phyloP scores from a whole-genome alignment of 2,888 invertebrate species.

The Leptura quadrifasciata region DNA sequence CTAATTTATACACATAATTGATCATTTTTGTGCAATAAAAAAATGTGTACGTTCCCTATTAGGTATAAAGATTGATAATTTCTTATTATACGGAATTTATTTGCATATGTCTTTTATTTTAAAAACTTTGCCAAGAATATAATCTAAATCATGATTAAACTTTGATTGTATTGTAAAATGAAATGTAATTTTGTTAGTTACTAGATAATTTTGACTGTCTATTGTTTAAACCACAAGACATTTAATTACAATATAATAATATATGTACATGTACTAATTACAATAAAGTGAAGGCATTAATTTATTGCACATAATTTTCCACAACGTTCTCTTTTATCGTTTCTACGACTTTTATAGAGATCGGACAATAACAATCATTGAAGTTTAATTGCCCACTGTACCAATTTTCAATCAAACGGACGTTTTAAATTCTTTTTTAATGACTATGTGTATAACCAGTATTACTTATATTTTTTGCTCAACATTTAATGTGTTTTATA shows the following conservation, averaged over 20 bases:
- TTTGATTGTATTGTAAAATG: neutral
- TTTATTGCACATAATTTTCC: neutral
- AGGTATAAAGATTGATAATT: too few relatives aligned
- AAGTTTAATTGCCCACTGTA: conserved; percentile 10
- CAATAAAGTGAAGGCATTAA: neutral
- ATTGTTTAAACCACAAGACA: neutral
- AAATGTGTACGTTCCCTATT: too few relatives aligned
- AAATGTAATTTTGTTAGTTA: neutral
- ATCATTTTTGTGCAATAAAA: too few relatives aligned
- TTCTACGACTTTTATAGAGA: neutral
- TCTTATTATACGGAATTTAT: too few relatives aligned
- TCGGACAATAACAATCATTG: conserved; percentile 20
- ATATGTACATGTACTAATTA: neutral
- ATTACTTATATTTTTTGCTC: conserved; percentile 14
- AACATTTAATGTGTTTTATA: neutral
- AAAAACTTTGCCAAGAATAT: too few relatives aligned
- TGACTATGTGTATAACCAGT: conserved; percentile 8
- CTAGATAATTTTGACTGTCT: neutral
- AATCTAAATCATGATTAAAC: too few relatives aligned
- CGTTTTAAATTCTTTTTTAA: conserved; percentile 14
- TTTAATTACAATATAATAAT: neutral
- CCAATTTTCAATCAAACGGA: conserved; percentile 26
- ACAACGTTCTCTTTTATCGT: conserved; percentile 8
- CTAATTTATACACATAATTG: too few relatives aligned
- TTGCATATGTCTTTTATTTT: too few relatives aligned